These are phyloP conservation scores for Dendroctonus valens DNA, from an alignment of 1,140 invertebrate species.

Conservation along the genomic window DNA sequence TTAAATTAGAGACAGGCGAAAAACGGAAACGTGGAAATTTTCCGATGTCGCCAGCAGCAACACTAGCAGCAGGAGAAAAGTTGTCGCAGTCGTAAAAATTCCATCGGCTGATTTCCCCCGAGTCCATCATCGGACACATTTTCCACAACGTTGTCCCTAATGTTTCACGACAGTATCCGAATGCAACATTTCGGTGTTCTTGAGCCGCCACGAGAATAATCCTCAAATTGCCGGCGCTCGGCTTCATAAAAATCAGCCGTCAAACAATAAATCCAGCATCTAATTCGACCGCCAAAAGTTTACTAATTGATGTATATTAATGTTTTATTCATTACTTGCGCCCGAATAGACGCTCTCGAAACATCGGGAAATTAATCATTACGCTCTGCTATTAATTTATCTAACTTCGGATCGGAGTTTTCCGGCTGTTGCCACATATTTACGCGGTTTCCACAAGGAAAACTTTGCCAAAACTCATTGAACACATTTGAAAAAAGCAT, in stretches of 20 bases:
- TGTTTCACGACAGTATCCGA: slow-evolving; percentile 8
- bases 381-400: slow-evolving; percentile 26
- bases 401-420: slow-evolving; percentile 1
- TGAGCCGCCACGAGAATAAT: too few relatives aligned
- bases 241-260: too few relatives aligned
- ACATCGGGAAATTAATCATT: slow-evolving; percentile 28
- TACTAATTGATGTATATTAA: slow-evolving; percentile 33
- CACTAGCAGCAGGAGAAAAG: too few relatives aligned
- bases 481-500: too few relatives aligned
- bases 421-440: slow-evolving; percentile 3
- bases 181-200: too few relatives aligned
- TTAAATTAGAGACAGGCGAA: too few relatives aligned
- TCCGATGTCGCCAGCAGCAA: too few relatives aligned
- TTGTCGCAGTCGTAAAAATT: slow-evolving; percentile 18
- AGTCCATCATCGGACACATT: slow-evolving; percentile 21
- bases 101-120: slow-evolving; percentile 25
- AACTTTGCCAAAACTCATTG: too few relatives aligned
- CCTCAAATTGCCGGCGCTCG: too few relatives aligned
- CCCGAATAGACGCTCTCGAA: slow-evolving; percentile 19
- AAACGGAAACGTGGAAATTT: too few relatives aligned
- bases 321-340: slow-evolving; percentile 30
- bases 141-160: slow-evolving; percentile 12
- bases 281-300: slow-evolving; percentile 14
- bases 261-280: slow-evolving; percentile 7
- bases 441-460: too few relatives aligned